phyloP scores from a whole-genome alignment of 1,140 invertebrate genomes.

The Goniozus legneri region DNA sequence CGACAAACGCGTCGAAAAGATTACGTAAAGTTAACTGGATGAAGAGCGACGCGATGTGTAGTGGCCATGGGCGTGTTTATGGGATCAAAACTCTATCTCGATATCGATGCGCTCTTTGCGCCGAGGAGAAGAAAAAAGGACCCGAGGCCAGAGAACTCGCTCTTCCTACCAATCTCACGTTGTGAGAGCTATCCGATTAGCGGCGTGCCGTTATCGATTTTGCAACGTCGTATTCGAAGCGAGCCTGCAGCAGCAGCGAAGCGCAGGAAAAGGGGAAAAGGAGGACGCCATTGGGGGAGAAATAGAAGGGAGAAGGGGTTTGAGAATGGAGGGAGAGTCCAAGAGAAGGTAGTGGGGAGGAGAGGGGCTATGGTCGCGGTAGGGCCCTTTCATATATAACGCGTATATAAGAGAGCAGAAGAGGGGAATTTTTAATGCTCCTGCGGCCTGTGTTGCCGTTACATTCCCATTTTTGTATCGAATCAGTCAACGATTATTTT shows the following conservation, averaged over 20 bases:
- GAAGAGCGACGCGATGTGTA: constrained; percentile 6
- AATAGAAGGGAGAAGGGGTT: background rate
- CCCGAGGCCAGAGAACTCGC: constrained; percentile 1
- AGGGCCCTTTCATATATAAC: too few relatives aligned
- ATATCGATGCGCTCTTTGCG: too few relatives aligned
- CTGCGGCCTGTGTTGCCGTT: too few relatives aligned
- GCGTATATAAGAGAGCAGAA: too few relatives aligned
- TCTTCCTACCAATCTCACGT: background rate
- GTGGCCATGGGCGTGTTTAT: too few relatives aligned
- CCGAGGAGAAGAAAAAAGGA: background rate
- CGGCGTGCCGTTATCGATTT: constrained; percentile 29
- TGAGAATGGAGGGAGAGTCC: background rate
- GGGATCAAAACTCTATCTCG: too few relatives aligned
- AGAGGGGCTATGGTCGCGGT: background rate
- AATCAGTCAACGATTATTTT: too few relatives aligned
- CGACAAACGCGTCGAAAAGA: too few relatives aligned
- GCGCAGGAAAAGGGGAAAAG: background rate
- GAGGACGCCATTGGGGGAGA: background rate
- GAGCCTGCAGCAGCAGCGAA: constrained; percentile 22
- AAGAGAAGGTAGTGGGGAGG: background rate
- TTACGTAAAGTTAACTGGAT: too few relatives aligned
- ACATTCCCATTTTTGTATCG: too few relatives aligned
- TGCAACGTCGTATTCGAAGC: constrained; percentile 18
- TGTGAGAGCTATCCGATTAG: constrained; percentile 24
- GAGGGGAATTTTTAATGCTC: too few relatives aligned